phyloP scores from a whole-genome alignment of 2,888 invertebrate species.

The Microchrysa polita region DNA sequence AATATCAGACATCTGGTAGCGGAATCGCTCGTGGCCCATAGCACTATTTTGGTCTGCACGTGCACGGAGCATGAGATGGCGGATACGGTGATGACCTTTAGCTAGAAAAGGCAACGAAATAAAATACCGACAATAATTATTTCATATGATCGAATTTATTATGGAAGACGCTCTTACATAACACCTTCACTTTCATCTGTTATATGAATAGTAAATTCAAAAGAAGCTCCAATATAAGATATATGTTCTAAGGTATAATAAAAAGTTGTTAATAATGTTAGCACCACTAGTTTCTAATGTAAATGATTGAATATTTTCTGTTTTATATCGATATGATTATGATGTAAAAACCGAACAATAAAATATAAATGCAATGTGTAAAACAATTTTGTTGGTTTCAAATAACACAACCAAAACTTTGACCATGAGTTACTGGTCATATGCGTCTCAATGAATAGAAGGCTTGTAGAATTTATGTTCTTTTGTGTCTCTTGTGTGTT shows the following conservation, averaged over 20 bases:
- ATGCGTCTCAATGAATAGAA: slow-evolving; percentile 53
- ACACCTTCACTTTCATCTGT: not conserved
- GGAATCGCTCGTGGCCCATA: too few relatives aligned
- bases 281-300: slow-evolving; percentile 39
- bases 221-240: slow-evolving; percentile 4
- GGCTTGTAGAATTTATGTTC: slow-evolving; percentile 86
- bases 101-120: too few relatives aligned
- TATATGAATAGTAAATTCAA: too few relatives aligned
- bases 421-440: not conserved
- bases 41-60: too few relatives aligned
- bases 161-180: slow-evolving; percentile 35
- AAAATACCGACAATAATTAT: not conserved
- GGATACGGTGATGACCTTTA: too few relatives aligned
- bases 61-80: too few relatives aligned
- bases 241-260: slow-evolving; percentile 12
- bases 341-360: slow-evolving; percentile 20
- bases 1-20: too few relatives aligned
- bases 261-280: slow-evolving; percentile 42
- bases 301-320: not conserved
- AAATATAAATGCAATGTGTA: slow-evolving; percentile 35
- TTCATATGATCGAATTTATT: slow-evolving; percentile 10
- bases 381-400: not conserved
- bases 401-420: too few relatives aligned
- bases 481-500: slow-evolving; percentile 84
- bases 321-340: slow-evolving; percentile 11